Base-by-base conservation (phyloP, 2,888 invertebrate species). In the Phrixothrix hirtus region DNA sequence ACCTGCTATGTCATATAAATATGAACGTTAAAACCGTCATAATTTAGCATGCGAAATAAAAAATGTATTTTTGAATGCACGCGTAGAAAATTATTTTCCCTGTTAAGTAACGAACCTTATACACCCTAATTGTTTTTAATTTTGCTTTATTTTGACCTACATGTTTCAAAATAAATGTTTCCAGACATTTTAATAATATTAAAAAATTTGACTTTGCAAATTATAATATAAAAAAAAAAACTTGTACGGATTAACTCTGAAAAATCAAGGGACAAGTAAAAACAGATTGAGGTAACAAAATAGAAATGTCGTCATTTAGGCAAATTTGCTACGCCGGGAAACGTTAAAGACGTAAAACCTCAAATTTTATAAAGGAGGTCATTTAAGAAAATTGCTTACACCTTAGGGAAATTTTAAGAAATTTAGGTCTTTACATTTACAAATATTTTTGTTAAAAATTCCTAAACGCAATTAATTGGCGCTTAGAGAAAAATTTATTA, bases 371-470 rank as follows among this genome's bases (percentile, higher is more conserved):
- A 37, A 45, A 37, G 31, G 37, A 26, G 26, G 38, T 34, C 30
- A 32, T 39, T 29, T 34, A 16, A 16, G 39, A 30, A 47, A 47
- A 47, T 37, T 47, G 39, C 47, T 43, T 38, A 32, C 32, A 13
- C 50, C 43, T 43, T 10, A 10, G 31, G 50, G 50, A 38, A 2
- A 36, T 37, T 38, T 50, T 43, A 43, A 6, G 31, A 31, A 38
- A 32, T 36, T 21, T 50, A 50, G 27, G 29, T 37, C 31, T 5
- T 13, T 25, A 38, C 43, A 38, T 50, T 50, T 43, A 50, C 38
- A 50, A 50, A 50, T 50, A 50, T 50, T 44, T 21, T 37, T 29
- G 32, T 32, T 44, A 37, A 34, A 47, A 50, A 32, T 35, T 50
- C 43, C 43, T 38, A 37, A 21, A 43, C 36, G 50, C 27, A 15